A percentile compares a stretch with the other conserved stretches of the same genome.
phyloP scores from a whole-genome alignment of 2,888 invertebrate genomes.

The Troides helena region DNA sequence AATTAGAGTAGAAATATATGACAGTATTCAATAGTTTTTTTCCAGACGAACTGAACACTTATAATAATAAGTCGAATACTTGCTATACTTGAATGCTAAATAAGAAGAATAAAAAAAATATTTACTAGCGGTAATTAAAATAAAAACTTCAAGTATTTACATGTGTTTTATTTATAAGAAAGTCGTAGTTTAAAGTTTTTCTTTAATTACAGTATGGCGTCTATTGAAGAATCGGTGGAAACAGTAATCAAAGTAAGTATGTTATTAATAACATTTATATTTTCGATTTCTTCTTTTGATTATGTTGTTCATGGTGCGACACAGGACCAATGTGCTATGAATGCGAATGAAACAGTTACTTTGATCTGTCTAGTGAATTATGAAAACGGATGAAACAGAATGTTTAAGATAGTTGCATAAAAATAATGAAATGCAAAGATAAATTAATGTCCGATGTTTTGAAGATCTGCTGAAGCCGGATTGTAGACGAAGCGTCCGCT shows the following conservation, averaged over 20 bases:
- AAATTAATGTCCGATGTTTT: constrained; percentile 51
- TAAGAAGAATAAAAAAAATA: no score
- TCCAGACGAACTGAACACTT: no score
- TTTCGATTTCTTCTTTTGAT: neutral
- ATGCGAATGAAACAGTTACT: neutral
- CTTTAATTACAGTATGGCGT: constrained; percentile 59
- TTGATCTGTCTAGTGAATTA: neutral
- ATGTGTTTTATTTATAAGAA: neutral
- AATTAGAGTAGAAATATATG: no score
- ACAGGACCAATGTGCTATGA: no score
- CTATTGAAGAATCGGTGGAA: constrained; percentile 56
- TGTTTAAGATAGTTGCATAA: neutral
- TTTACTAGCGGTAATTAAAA: no score
- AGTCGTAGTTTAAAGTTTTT: neutral
- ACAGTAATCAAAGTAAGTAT: constrained; percentile 67
- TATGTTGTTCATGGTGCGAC: neutral
- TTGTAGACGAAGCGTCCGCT: constrained; percentile 72
- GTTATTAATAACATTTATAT: neutral
- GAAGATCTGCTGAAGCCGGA: constrained; percentile 75
- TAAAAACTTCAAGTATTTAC: no score
- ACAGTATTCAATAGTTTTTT: no score
- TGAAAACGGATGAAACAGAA: neutral
- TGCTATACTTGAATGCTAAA: no score
- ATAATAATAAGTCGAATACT: no score
- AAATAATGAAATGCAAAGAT: constrained; percentile 15